Base-by-base conservation (phyloP, 2,888 invertebrate species). In the Drosophila atripex region DNA sequence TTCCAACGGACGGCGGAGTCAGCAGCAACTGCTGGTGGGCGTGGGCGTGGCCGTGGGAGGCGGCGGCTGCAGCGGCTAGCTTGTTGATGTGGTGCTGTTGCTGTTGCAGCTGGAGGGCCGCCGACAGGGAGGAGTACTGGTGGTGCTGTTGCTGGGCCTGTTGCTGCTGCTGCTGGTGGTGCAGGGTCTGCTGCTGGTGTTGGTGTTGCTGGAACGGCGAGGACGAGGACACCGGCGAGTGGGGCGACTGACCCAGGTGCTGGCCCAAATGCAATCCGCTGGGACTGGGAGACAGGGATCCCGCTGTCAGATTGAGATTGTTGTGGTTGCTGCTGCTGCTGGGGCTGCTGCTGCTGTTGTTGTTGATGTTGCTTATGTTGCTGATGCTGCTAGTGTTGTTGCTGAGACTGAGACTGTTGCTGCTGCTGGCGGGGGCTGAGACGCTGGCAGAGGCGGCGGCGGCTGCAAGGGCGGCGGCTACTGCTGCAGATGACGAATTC, bases 401-500 rank as follows among this genome's bases (percentile, higher is more conserved):
- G 76, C 70, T 59, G 87, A 23, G 21, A 4, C 77, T 23, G 89
- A 83, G 30, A 85, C 91, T 93, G 94, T 92, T 92, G 56, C 45
- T 57, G 92, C 91, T 76, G 78, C 57, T 71, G 72, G 76, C 75
- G 74, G 77, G 78, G 61, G 87, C 83, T 9, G 89, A 88, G 71
- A 77, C 79, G 68, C 75, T 78, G 60, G 86, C 80, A 8, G 89
- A 86, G 73, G 78, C 80, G 66, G 90, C 90, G 77, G 91, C 91
- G 64, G 89, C 90, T 78, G 91, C 91, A 71, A 91, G 75, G 69
- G 91, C 90, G 90, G 91, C 95, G 93, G 93, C 95, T 93, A 92
- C 95, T 94, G 93, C 95, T 94, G 93, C 95, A 93, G 93, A 94
- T 93, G 93, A 94, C 92, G 90, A 92, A 92, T 87, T 93, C 93